A percentile compares a stretch with the other conserved stretches of the same genome.
Conservation (phyloP, 2,888 invertebrate genomes). For the Agrochola lota region DNA sequence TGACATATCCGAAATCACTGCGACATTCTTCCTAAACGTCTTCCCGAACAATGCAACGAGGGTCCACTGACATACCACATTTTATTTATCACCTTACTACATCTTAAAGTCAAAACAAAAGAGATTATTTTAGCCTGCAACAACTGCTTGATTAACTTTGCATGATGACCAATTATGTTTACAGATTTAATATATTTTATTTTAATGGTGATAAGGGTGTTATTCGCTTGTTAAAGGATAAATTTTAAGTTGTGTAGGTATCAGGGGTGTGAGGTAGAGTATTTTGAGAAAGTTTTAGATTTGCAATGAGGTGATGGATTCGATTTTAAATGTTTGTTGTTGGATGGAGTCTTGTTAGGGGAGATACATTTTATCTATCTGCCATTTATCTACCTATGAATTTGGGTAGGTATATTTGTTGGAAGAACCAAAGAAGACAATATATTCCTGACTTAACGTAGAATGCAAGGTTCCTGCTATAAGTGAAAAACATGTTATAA, state of each 20-base stretch:
- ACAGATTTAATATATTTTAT: slow-evolving; percentile 59
- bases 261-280: slow-evolving; percentile 69
- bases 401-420: not conserved
- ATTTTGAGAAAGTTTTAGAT: slow-evolving; percentile 76
- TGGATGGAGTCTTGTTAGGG: slow-evolving; percentile 70
- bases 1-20: slow-evolving; percentile 88
- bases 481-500: not conserved
- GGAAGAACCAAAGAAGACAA: not conserved
- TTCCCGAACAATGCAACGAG: slow-evolving; percentile 82
- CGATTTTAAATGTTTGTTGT: slow-evolving; percentile 84
- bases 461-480: not conserved
- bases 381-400: slow-evolving; percentile 37
- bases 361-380: slow-evolving; percentile 31
- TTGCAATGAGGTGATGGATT: slow-evolving; percentile 80
- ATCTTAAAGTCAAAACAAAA: not conserved
- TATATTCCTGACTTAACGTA: not conserved
- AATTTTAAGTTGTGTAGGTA: slow-evolving; percentile 47
- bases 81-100: slow-evolving; percentile 6
- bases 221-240: slow-evolving; percentile 60
- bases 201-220: slow-evolving; percentile 53
- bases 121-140: slow-evolving; percentile 20
- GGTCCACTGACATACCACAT: slow-evolving; percentile 70
- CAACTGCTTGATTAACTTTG: slow-evolving; percentile 37
- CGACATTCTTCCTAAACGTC: slow-evolving; percentile 87
- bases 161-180: slow-evolving; percentile 39